phyloP scores from a whole-genome alignment of 2,888 invertebrate species.

The Herminia tarsipennalis region DNA sequence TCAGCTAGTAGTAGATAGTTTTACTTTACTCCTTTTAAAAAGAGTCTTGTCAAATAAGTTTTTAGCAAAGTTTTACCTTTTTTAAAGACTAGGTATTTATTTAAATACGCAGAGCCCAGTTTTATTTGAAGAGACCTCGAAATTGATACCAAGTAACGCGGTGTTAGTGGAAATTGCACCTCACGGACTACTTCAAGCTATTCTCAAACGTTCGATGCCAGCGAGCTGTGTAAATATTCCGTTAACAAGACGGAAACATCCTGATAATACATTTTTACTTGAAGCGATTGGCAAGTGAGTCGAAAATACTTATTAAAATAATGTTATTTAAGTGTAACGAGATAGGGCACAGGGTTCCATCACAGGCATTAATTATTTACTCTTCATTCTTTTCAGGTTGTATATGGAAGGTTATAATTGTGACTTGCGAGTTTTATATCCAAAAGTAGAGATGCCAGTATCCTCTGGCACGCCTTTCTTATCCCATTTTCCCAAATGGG shows the following conservation, averaged over 20 bases:
- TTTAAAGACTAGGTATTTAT: too few species aligned
- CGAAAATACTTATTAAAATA: conserved; percentile 10
- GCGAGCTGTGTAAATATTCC: conserved; percentile 87
- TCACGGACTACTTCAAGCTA: conserved; percentile 93
- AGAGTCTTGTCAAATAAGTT: too few species aligned
- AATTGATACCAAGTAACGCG: conserved; percentile 87
- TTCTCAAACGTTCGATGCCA: conserved; percentile 89
- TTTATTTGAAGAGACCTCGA: conserved; percentile 20
- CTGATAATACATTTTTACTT: conserved; percentile 83
- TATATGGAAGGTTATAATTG: conserved; percentile 90
- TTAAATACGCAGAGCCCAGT: conserved; percentile 14
- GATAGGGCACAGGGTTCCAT: too few species aligned
- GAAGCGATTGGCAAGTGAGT: conserved; percentile 80
- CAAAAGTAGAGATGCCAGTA: conserved; percentile 90
- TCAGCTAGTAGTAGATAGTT: too few species aligned
- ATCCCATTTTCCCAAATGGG: conserved; percentile 92
- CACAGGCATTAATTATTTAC: too few species aligned
- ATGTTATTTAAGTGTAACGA: background rate
- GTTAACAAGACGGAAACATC: conserved; percentile 88
- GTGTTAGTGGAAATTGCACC: conserved; percentile 94
- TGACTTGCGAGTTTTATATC: conserved; percentile 89
- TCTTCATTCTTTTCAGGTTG: conserved; percentile 88
- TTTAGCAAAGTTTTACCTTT: too few species aligned
- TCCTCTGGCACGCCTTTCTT: conserved; percentile 93
- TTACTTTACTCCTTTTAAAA: too few species aligned